Evolutionary conservation across 2,797 vertebrate species (phyloP).

Genomic region (Mus caroli): DNA sequence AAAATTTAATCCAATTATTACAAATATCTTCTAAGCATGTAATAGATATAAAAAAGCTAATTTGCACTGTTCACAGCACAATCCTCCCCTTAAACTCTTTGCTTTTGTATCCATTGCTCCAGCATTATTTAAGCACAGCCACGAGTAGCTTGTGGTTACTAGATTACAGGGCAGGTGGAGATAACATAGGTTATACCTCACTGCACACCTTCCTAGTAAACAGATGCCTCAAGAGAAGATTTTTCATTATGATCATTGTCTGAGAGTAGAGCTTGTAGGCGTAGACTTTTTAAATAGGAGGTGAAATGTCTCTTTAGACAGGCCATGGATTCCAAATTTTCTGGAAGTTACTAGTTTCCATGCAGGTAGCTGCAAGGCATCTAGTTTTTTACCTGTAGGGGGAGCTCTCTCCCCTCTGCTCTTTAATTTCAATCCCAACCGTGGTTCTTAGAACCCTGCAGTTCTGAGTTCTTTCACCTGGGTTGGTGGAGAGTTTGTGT

Average conservation of each 20-base stretch:
- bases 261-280: neutral
- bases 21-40: constrained; percentile 9
- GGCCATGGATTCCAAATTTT: neutral
- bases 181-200: neutral
- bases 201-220: neutral
- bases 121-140: neutral
- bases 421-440: neutral
- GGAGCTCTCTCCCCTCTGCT: constrained; percentile 82
- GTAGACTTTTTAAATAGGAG: constrained; percentile 4
- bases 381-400: constrained; percentile 74
- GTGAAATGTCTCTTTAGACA: neutral
- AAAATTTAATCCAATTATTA: neutral
- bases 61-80: neutral
- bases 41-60: neutral
- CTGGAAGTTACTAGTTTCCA: neutral
- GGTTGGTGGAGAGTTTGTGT: constrained; percentile 79
- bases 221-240: neutral
- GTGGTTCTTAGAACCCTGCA: constrained; percentile 42
- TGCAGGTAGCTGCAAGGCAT: constrained; percentile 9
- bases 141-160: neutral
- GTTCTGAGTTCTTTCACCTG: constrained; percentile 77
- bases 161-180: neutral
- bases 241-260: constrained; percentile 34
- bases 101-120: neutral
- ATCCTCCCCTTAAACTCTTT: neutral